Evolutionary conservation across 2,113 vertebrate genomes (phyloP).

Genomic region (Larimichthys polyactis): DNA sequence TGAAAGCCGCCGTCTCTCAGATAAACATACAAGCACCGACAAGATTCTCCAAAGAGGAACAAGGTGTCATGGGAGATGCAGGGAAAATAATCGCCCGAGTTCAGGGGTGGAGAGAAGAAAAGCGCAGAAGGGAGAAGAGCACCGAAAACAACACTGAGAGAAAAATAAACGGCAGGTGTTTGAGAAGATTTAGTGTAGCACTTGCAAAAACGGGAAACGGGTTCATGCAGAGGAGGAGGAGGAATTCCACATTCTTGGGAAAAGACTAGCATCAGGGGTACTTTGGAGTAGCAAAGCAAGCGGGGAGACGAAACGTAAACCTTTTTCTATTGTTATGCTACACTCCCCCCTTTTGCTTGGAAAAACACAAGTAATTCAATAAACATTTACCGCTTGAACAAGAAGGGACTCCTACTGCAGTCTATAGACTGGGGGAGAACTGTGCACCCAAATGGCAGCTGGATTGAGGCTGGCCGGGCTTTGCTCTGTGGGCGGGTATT

Average conservation of each 20-base stretch:
- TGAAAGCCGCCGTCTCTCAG: constrained; percentile 62
- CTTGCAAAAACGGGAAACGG: constrained; percentile 71
- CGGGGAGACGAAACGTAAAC: constrained; percentile 64
- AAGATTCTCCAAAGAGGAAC: constrained; percentile 74
- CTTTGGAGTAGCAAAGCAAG: constrained; percentile 57
- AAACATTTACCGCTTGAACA: constrained; percentile 70
- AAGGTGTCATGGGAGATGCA: constrained; percentile 75
- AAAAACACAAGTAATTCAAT: constrained; percentile 75
- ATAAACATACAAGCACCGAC: constrained; percentile 78
- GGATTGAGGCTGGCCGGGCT: constrained; percentile 34
- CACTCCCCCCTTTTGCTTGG: constrained; percentile 53
- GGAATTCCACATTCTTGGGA: constrained; percentile 77
- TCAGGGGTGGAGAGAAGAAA: constrained; percentile 64
- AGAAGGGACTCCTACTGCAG: constrained; percentile 41
- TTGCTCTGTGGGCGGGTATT: constrained; percentile 54
- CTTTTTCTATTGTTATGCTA: constrained; percentile 72
- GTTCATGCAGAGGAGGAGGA: constrained; percentile 58
- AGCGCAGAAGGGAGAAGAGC: constrained; percentile 54
- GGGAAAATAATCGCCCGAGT: constrained; percentile 71
- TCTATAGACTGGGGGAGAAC: constrained; percentile 13
- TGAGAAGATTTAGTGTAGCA: constrained; percentile 79
- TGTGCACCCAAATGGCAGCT: constrained; percentile 43
- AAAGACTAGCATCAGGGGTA: constrained; percentile 66
- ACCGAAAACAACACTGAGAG: constrained; percentile 63
- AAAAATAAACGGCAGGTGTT: constrained; percentile 83